phyloP scores from a whole-genome alignment of 2,797 vertebrate genomes.

The Cephalopachus bancanus region DNA sequence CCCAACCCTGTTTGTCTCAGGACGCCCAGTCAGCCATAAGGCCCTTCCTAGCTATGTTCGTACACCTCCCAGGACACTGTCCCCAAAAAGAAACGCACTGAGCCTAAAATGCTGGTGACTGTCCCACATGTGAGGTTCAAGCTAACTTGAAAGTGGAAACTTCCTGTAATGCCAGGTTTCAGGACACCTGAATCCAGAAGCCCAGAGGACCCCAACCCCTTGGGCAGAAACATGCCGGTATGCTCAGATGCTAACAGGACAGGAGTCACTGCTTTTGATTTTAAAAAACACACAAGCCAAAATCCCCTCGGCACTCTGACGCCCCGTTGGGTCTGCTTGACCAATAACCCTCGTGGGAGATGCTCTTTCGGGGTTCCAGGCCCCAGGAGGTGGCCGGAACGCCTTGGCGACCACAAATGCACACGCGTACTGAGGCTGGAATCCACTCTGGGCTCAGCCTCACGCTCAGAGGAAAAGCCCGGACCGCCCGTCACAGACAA shows the following conservation, averaged over 20 bases:
- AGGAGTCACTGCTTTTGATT: background rate
- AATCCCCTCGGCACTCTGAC: background rate
- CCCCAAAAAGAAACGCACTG: background rate
- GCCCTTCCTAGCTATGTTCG: accelerated
- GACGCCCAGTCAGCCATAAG: background rate
- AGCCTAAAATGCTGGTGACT: background rate
- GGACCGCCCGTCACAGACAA: background rate
- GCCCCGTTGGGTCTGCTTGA: background rate
- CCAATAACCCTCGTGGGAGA: background rate
- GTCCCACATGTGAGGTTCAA: background rate
- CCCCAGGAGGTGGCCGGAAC: background rate
- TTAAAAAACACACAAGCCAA: background rate
- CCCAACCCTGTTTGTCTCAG: accelerated
- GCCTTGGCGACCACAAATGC: no score
- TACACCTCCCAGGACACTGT: background rate
- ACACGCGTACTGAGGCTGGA: background rate
- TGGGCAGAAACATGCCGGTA: accelerated
- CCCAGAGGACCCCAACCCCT: background rate
- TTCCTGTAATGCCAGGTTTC: background rate
- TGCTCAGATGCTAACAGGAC: background rate
- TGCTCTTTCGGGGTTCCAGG: background rate
- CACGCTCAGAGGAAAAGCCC: background rate
- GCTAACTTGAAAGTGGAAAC: background rate
- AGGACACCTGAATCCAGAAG: background rate
- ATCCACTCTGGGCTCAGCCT: background rate